Base-by-base conservation (phyloP, 2,797 vertebrate species). In the Pangasius larnaudii region DNA sequence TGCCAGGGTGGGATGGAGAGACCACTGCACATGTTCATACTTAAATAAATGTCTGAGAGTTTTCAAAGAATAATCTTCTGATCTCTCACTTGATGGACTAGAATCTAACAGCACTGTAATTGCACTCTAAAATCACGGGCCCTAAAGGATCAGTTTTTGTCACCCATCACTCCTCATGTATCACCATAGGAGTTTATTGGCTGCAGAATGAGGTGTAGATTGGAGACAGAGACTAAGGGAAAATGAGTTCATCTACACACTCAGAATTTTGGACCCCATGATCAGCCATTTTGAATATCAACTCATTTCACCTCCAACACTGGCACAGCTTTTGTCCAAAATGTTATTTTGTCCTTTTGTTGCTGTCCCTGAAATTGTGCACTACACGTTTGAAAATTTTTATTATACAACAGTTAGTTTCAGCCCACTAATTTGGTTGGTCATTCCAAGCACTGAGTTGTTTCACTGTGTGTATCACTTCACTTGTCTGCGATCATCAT, bases 1-100 rank as follows among this genome's bases (percentile, higher is more conserved):
- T 85, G 72, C 24, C 83, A 69, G 33, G 53, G 49, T 77, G 59
- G 24, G 87, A 67, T 65, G 24, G 24, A 78, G n/a, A 65, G 58
- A 69, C 81, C 81, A 42, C 30, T 5, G 11, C 42, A 39, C 75
- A 46, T 80, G 49, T 61, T 56, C 30, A 19, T 36, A 58, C 27
- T 56, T 36, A 77, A 53, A 51, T 53, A 19, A 36, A 18, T 58
- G 7, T 56, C 53, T n/a, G 74, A 42, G 79, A 46, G 51, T 61
- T 81, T 59, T 36, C 46, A 61, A 61, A 39, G 22, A 59, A 83
- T n/a, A n/a, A 24, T 19, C 7, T 53, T 56, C 16, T 22, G 30
- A 36, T 56, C n/a, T 78, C 33, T 82, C 11, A 82, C 13, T n/a
- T 42, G 1, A 46, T 82, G 16, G 6, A 46, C 16, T 42, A n/a